phyloP scores from a whole-genome alignment of 2,797 vertebrate species.

The Lerista edwardsae region DNA sequence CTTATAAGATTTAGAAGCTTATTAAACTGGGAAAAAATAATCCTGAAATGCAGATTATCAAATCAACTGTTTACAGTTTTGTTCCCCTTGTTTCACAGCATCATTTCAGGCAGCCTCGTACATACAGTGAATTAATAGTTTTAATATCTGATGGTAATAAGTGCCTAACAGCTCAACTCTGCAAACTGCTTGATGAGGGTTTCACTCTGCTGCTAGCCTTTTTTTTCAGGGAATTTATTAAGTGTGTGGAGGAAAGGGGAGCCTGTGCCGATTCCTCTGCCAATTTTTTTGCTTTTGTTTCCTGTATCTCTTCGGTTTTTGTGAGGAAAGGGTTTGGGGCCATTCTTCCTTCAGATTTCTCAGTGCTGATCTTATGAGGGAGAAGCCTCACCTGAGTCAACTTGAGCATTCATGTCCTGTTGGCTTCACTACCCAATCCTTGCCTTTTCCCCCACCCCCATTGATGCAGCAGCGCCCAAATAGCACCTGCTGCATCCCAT shows the following conservation, averaged over 20 bases:
- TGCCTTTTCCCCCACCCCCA: no score
- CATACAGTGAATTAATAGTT: neutral
- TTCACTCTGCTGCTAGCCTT: neutral
- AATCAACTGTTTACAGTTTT: slow-evolving; percentile 11
- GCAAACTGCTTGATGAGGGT: neutral
- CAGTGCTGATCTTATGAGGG: neutral
- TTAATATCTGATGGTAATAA: slow-evolving; percentile 2
- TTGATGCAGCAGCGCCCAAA: no score
- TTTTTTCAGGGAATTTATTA: neutral
- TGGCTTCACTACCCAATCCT: no score
- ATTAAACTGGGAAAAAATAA: slow-evolving; percentile 12
- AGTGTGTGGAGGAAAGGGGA: neutral
- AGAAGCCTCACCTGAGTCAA: neutral
- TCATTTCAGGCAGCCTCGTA: neutral
- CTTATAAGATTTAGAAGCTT: slow-evolving; percentile 52
- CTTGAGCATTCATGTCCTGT: neutral
- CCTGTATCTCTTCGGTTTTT: neutral
- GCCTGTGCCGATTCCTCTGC: neutral
- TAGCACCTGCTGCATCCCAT: no score
- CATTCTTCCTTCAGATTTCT: neutral
- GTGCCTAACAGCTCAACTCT: neutral
- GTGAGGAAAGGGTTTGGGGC: neutral
- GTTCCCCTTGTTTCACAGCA: slow-evolving; percentile 2
- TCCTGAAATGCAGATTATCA: slow-evolving; percentile 43
- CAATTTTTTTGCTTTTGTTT: neutral